phyloP scores from a whole-genome alignment of 2,888 invertebrate genomes.

The Microplitis deprimator region DNA sequence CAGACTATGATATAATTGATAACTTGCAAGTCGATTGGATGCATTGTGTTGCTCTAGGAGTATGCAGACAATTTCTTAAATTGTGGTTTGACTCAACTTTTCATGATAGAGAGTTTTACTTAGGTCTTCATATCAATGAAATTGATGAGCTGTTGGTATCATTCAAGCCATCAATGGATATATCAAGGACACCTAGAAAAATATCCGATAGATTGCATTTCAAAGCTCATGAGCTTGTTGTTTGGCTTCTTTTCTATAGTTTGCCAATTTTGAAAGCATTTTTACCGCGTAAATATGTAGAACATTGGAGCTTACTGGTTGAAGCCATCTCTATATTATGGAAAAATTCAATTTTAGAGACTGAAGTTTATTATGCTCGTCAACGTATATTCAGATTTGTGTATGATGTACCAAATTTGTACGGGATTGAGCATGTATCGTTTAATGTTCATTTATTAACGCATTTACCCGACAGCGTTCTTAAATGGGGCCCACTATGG shows the following conservation, averaged over 20 bases:
- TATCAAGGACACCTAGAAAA: constrained; percentile 40
- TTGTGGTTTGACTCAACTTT: constrained; percentile 31
- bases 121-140: neutral
- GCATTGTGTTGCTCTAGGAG: constrained; percentile 45
- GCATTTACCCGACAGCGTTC: constrained; percentile 37
- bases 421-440: constrained; percentile 18
- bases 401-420: neutral
- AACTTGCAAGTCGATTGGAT: constrained; percentile 43
- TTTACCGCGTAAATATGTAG: constrained; percentile 28
- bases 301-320: constrained; percentile 33
- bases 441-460: constrained; percentile 40
- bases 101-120: constrained; percentile 5
- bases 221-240: constrained; percentile 43
- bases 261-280: constrained; percentile 26
- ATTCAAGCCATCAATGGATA: constrained; percentile 29
- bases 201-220: constrained; percentile 36
- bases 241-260: constrained; percentile 43
- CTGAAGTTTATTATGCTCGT: neutral
- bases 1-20: constrained; percentile 44
- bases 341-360: neutral
- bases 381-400: neutral
- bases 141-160: constrained; percentile 27
- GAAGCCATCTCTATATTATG: constrained; percentile 3
- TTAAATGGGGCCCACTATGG: constrained; percentile 37
- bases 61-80: constrained; percentile 39